Evolutionary conservation across 2,797 vertebrate genomes (phyloP).

Genomic region (Tragelaphus oryx): DNA sequence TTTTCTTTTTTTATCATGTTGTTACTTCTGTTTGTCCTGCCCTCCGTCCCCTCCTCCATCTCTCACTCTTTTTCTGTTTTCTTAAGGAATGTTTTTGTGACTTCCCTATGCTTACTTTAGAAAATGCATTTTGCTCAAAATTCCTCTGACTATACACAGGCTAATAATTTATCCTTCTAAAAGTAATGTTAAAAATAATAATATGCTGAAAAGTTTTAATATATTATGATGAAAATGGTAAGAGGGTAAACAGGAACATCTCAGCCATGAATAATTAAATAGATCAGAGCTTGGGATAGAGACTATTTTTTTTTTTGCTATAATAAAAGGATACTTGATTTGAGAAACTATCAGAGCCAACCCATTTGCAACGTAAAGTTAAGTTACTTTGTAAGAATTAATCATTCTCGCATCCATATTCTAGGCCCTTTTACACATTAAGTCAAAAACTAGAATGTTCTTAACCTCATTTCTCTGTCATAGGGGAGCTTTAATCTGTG

Average conservation of each 20-base stretch:
- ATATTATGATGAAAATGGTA: not conserved
- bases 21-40: too few relatives aligned
- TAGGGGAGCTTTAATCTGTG: not conserved
- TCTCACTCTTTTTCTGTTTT: not conserved
- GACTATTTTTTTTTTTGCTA: not conserved
- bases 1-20: not conserved
- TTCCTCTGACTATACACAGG: not conserved
- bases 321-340: not conserved
- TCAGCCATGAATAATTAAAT: not conserved
- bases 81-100: not conserved
- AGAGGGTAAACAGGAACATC: not conserved
- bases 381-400: not conserved
- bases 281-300: not conserved
- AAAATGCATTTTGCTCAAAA: not conserved
- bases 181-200: not conserved
- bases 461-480: not conserved
- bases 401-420: not conserved
- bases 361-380: not conserved
- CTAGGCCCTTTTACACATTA: not conserved
- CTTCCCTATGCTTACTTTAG: not conserved
- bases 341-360: not conserved
- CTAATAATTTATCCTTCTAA: not conserved
- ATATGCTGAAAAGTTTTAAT: not conserved
- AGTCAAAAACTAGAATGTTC: not conserved
- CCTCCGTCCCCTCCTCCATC: too few relatives aligned